phyloP scores from a whole-genome alignment of 2,797 vertebrate genomes.

The Limnodromus scolopaceus region DNA sequence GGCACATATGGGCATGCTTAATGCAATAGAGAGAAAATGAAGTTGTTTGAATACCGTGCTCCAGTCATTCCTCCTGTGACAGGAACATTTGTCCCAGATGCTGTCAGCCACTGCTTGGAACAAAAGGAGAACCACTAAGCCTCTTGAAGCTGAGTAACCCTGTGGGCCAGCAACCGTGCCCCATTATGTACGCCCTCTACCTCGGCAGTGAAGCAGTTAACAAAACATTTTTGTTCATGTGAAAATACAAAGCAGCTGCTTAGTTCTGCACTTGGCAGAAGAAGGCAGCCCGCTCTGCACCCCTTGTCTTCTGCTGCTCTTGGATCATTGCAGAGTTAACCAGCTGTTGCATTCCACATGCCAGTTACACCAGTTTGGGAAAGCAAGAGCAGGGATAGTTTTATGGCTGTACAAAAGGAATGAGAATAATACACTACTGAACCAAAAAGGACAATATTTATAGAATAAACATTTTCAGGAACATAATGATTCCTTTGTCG shows the following conservation, averaged over 20 bases:
- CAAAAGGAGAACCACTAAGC: background rate
- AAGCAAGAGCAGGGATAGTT: constrained; percentile 24
- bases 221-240: background rate
- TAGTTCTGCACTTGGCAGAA: constrained; percentile 72
- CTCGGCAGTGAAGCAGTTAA: constrained; percentile 62
- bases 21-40: background rate
- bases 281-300: constrained; percentile 11
- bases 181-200: background rate
- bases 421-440: constrained; percentile 12
- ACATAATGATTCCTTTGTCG: background rate
- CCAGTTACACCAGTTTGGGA: constrained; percentile 61
- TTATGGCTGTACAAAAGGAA: background rate
- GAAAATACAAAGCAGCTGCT: constrained; percentile 73
- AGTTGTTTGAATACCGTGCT: background rate
- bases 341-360: constrained; percentile 75
- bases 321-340: constrained; percentile 61
- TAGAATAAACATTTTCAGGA: background rate
- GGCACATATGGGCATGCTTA: background rate
- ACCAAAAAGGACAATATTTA: constrained; percentile 60
- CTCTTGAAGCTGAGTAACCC: background rate
- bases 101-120: background rate
- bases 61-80: background rate
- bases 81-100: background rate
- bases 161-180: accelerated
- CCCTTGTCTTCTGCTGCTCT: constrained; percentile 70